Percentiles rank a stretch among this genome's conserved stretches.
Conservation (phyloP, 2,113 vertebrate species). For the Naja naja region DNA sequence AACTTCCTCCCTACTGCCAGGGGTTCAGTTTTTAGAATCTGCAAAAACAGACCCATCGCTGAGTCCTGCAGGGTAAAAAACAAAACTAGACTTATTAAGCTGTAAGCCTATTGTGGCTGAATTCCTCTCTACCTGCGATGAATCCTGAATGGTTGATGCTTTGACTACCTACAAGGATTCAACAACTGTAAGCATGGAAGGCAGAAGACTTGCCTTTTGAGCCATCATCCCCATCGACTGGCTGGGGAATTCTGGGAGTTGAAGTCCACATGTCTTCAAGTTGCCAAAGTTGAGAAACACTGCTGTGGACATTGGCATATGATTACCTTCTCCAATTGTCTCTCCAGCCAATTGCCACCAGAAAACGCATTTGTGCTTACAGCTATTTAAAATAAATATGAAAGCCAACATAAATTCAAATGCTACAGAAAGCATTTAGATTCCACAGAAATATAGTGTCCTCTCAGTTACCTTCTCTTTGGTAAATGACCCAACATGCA, state of each 20-base stretch:
- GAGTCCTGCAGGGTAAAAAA: neutral
- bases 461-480: neutral
- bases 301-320: neutral
- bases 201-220: neutral
- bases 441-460: neutral
- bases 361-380: neutral
- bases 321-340: neutral
- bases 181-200: neutral
- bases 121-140: neutral
- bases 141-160: neutral
- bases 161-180: neutral
- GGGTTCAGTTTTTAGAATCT: neutral
- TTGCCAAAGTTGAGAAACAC: neutral
- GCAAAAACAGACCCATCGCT: neutral
- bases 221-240: neutral
- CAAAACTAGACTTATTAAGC: neutral
- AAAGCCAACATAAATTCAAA: neutral
- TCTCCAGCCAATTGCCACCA: neutral
- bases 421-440: neutral
- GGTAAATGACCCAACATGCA: neutral
- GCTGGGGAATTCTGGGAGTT: neutral
- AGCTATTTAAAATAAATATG: neutral
- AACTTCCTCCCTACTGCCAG: neutral
- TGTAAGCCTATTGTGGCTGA: neutral
- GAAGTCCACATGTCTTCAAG: neutral